Conservation (phyloP, 2,888 invertebrate genomes). For the Tryphoninae sp. region DNA sequence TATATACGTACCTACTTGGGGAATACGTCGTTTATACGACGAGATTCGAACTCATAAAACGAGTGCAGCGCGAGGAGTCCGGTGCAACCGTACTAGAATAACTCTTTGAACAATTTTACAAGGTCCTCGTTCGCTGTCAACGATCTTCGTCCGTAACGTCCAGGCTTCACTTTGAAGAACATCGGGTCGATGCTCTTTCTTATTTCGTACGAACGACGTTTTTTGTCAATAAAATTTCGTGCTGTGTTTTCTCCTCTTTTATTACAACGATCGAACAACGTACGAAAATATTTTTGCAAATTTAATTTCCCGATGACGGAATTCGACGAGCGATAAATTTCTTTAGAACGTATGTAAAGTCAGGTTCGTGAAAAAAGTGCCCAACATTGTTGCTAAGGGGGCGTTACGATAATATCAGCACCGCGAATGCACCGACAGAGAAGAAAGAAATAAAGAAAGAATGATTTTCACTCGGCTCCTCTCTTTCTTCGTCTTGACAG, state of each 20-base stretch:
- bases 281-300: too few species aligned
- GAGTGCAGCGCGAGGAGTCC: background rate
- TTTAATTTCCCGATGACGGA: too few species aligned
- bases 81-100: background rate
- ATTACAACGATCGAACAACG: too few species aligned
- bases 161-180: too few species aligned
- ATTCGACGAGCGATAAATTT: too few species aligned
- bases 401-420: slow-evolving; percentile 34
- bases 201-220: too few species aligned
- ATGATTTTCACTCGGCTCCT: slow-evolving; percentile 3
- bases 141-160: background rate
- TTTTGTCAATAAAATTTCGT: too few species aligned
- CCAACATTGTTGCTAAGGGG: slow-evolving; percentile 35
- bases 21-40: too few species aligned
- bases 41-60: background rate
- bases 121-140: background rate
- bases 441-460: slow-evolving; percentile 1
- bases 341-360: too few species aligned
- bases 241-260: too few species aligned
- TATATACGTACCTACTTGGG: too few species aligned
- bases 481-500: slow-evolving; percentile 18
- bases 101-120: background rate
- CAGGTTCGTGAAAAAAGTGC: background rate
- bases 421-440: slow-evolving; percentile 45
- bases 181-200: too few species aligned